Conservation (phyloP, 2,797 vertebrate genomes). For the Etheostoma nigrum region DNA sequence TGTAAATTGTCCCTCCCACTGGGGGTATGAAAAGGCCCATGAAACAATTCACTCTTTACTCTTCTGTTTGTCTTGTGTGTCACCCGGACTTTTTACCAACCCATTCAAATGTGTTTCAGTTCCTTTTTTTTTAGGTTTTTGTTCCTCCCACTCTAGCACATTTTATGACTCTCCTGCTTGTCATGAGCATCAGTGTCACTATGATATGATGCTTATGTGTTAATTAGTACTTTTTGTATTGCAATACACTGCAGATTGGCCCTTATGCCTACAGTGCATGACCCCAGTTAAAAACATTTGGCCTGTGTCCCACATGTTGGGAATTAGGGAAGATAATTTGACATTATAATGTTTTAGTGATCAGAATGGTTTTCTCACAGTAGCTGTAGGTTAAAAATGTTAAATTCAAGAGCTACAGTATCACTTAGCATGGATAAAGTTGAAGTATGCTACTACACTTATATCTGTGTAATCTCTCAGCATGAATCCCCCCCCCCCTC, state of each 20-base stretch:
- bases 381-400: neutral
- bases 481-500: neutral
- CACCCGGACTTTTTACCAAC: neutral
- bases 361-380: neutral
- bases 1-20: too few relatives aligned
- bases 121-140: constrained; percentile 9
- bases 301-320: too few relatives aligned
- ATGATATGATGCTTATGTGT: too few relatives aligned
- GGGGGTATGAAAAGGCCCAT: too few relatives aligned
- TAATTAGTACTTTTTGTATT: too few relatives aligned
- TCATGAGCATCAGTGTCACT: neutral
- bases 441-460: neutral
- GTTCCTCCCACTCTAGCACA: neutral
- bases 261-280: too few relatives aligned
- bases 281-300: neutral
- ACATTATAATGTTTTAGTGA: neutral
- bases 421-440: neutral
- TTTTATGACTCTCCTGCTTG: neutral
- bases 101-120: neutral
- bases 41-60: too few relatives aligned
- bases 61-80: neutral
- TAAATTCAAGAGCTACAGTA: too few relatives aligned
- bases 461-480: neutral
- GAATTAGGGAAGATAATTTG: neutral
- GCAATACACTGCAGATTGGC: too few relatives aligned